Evolutionary conservation across 2,797 vertebrate genomes (phyloP), one percentile per base, ranked within the genome.

Genomic region (Petrocephalus schoutedeni): DNA sequence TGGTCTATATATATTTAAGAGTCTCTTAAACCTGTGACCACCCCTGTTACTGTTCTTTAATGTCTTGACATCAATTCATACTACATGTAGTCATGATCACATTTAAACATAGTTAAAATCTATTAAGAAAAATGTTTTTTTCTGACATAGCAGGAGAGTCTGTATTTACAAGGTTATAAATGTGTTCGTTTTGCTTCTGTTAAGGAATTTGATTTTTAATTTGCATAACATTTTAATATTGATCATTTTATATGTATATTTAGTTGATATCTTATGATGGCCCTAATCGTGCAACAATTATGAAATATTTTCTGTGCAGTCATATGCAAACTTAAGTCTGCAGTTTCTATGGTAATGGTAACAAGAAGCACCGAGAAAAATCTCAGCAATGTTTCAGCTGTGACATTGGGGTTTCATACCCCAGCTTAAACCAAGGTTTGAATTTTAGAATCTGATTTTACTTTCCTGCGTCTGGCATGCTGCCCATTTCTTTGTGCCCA

Each of bases 401-500:
- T 89, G 89, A 89, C 89, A 88, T 90, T 87, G 89, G 91, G 28
- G 28, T 71, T 71, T 71, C 64, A 71, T 16, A 36, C 64, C 16
- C 28, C 12, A 91, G 91, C 88, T 36, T 28, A 23, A 84, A 84
- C 21, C 28, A 71, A 87, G 56, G 77, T 85, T 82, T 87, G 67
- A 49, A 88, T 64, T 71, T 74, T 61, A 86, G 59, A 86, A 67
- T 86, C 4, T 19, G 41, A 64, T 64, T 86, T 86, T 58, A 59
- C 28, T 86, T 41, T 51, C 83, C 80, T 89, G 71, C 89, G 89
- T 93, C 94, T 92, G 93, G 92, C 90, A 92, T 8, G 36, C 87
- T 67, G 58, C 84, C 87, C 12, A 49, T 32, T 32, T 28, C 83
- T 83, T 67, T 58, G 83, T 87, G 88, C 89, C 51, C 56, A 41